Evolutionary conservation across 2,888 invertebrate genomes (phyloP).

Genomic region (Hemicrepidius hirtus): DNA sequence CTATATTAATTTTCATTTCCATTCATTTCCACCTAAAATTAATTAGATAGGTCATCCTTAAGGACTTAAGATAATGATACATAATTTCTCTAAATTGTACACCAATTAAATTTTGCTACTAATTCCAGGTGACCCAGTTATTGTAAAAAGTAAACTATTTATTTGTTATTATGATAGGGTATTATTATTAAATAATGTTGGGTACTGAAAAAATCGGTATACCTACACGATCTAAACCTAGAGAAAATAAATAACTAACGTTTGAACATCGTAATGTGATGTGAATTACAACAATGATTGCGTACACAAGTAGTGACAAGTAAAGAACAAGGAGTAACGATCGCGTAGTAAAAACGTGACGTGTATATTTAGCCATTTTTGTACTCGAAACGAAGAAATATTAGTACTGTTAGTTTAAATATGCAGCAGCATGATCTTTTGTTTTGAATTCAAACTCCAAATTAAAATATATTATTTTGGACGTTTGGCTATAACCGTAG

Average conservation of each 20-base stretch:
- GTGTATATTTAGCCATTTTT: constrained; percentile 44
- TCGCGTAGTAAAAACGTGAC: constrained; percentile 46
- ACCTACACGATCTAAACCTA: not conserved
- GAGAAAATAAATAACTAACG: constrained; percentile 22
- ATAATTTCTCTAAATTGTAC: no score
- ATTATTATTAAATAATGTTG: no score
- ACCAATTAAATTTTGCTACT: no score
- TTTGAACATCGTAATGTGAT: constrained; percentile 14
- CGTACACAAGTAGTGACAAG: constrained; percentile 32
- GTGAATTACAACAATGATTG: constrained; percentile 22
- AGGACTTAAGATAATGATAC: no score
- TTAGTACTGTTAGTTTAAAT: constrained; percentile 39
- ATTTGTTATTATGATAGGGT: no score
- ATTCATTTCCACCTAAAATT: not conserved
- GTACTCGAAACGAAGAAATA: constrained; percentile 41
- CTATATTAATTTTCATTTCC: not conserved
- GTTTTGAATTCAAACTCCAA: constrained; percentile 46
- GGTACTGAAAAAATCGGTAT: no score
- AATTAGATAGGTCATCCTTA: not conserved
- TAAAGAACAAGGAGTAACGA: constrained; percentile 38
- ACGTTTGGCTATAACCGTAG: constrained; percentile 56
- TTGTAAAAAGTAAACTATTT: no score
- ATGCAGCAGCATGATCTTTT: constrained; percentile 46
- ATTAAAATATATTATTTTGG: constrained; percentile 56
- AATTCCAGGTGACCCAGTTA: no score